phyloP scores from a whole-genome alignment of 2,888 invertebrate species.

The Nysson spinosus region DNA sequence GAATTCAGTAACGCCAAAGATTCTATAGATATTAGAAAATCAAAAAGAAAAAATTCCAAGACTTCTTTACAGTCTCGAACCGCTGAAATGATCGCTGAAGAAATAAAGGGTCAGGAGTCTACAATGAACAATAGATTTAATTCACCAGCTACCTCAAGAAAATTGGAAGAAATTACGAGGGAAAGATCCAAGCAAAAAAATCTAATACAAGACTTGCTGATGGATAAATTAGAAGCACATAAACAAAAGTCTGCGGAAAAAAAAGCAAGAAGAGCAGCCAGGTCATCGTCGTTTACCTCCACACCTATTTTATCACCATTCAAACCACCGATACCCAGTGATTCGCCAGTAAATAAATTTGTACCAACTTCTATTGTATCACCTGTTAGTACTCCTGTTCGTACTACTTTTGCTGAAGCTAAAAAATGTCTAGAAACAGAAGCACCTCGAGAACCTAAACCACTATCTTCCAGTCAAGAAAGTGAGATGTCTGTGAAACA shows the following conservation, averaged over 20 bases:
- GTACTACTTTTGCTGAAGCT: conserved; percentile 65
- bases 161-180: conserved; percentile 87
- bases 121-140: conserved; percentile 76
- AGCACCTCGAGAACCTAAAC: neutral
- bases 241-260: conserved; percentile 82
- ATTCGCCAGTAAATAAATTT: conserved; percentile 42
- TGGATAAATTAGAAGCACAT: conserved; percentile 86
- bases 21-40: conserved; percentile 83
- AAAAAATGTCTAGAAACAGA: conserved; percentile 55
- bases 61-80: conserved; percentile 77
- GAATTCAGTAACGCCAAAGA: conserved; percentile 85
- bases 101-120: conserved; percentile 72
- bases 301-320: conserved; percentile 45
- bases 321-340: conserved; percentile 23
- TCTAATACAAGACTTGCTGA: conserved; percentile 89
- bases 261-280: conserved; percentile 81
- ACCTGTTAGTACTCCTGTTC: conserved; percentile 60
- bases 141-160: conserved; percentile 81
- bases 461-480: conserved; percentile 50
- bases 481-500: conserved; percentile 38
- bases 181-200: conserved; percentile 91
- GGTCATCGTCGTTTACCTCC: conserved; percentile 77
- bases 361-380: conserved; percentile 64
- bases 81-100: conserved; percentile 79
- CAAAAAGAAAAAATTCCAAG: conserved; percentile 78